Percentiles rank a stretch among this genome's conserved stretches.
phyloP scores from a whole-genome alignment of 2,113 vertebrate genomes.

The western clawed frog (Xenopus tropicalis) region UCB_Xtro_10.0 CM004447.2:98139501-98140000 shows the following conservation, averaged over 20 bases:
- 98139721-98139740: slow-evolving; percentile 49
- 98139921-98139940: too few relatives aligned
- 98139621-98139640: slow-evolving; percentile 10
- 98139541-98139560: not conserved
- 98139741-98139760: slow-evolving; percentile 45
- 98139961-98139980: too few relatives aligned
- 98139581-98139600: not conserved
- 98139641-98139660: slow-evolving; percentile 30
- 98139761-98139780: slow-evolving; percentile 48
- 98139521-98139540: not conserved
- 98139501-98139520: too few relatives aligned
- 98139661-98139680: not conserved
- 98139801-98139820: not conserved
- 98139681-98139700: not conserved
- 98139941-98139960: too few relatives aligned
- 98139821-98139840: not conserved
- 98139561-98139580: not conserved
- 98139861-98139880: too few relatives aligned
- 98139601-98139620: not conserved
- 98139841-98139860: too few relatives aligned
- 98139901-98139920: too few relatives aligned
- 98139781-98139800: slow-evolving; percentile 45
- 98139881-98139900: too few relatives aligned
- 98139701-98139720: slow-evolving; percentile 47
- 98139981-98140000: too few relatives aligned